A percentile compares a stretch with the other conserved stretches of the same genome.
phyloP scores from a whole-genome alignment of 2,888 invertebrate genomes.

The Leptinotarsa peninsularis region DNA sequence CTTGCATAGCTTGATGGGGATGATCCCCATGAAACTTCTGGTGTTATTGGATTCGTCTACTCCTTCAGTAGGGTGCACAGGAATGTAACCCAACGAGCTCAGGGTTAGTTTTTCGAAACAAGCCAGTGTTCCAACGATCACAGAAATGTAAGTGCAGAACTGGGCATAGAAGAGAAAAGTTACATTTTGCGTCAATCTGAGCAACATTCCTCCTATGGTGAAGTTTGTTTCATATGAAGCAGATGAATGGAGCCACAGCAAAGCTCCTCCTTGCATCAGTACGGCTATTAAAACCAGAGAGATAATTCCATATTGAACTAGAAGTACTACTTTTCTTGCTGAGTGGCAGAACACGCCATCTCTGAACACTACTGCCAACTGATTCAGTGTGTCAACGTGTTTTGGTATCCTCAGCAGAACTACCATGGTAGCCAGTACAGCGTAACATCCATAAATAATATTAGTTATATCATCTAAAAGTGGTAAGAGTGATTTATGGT shows the following conservation, averaged over 20 bases:
- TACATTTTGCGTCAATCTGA: constrained; percentile 55
- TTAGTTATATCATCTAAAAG: constrained; percentile 58
- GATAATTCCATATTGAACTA: constrained; percentile 53
- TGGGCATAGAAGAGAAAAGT: constrained; percentile 58
- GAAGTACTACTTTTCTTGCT: constrained; percentile 49
- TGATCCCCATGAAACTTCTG: constrained; percentile 56
- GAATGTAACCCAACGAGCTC: constrained; percentile 57
- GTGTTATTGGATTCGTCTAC: constrained; percentile 58
- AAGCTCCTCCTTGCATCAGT: constrained; percentile 49
- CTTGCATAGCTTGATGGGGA: constrained; percentile 57
- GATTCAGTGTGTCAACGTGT: constrained; percentile 57
- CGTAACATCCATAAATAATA: constrained; percentile 56
- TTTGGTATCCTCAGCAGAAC: constrained; percentile 53
- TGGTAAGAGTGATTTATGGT: constrained; percentile 56
- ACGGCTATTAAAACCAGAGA: constrained; percentile 45
- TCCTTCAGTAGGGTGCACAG: constrained; percentile 59
- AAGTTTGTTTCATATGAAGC: constrained; percentile 54
- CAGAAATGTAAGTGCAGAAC: constrained; percentile 52
- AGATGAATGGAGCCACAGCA: constrained; percentile 55
- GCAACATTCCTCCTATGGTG: constrained; percentile 52
- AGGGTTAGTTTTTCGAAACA: constrained; percentile 63
- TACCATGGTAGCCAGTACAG: constrained; percentile 54
- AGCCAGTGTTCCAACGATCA: constrained; percentile 56
- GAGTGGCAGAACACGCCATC: constrained; percentile 60
- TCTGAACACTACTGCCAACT: constrained; percentile 51